phyloP scores from a whole-genome alignment of 2,797 vertebrate species.

The Thripadectes ignobilis region DNA sequence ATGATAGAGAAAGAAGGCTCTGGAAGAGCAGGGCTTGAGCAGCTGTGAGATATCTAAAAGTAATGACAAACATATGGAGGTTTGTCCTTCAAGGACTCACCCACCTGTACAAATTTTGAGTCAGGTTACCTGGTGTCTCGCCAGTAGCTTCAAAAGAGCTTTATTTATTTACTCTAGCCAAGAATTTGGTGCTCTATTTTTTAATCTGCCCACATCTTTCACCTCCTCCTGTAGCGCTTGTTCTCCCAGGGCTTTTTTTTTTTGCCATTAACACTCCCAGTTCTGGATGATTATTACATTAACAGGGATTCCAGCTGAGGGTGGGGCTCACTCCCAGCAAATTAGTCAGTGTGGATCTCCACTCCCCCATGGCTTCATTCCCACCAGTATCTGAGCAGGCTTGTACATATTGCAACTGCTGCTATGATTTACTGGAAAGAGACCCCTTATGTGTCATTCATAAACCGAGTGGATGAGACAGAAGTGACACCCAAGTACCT shows the following conservation, averaged over 20 bases:
- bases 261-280: constrained; percentile 64
- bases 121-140: constrained; percentile 64
- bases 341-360: constrained; percentile 52
- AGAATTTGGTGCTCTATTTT: constrained; percentile 60
- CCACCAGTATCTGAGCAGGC: constrained; percentile 42
- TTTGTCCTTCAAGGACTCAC: constrained; percentile 55
- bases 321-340: constrained; percentile 63
- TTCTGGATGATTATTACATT: constrained; percentile 64
- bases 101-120: constrained; percentile 67
- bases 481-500: neutral
- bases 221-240: constrained; percentile 47
- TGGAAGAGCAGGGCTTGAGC: neutral
- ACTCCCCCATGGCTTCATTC: constrained; percentile 48
- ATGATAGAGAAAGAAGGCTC: neutral
- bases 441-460: neutral
- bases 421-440: constrained; percentile 29
- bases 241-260: constrained; percentile 62
- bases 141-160: constrained; percentile 64
- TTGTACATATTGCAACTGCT: neutral
- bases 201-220: constrained; percentile 68
- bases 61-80: constrained; percentile 46
- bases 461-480: neutral
- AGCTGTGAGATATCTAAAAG: neutral
- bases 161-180: constrained; percentile 66
- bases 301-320: constrained; percentile 61